Base-by-base conservation (phyloP, 2,797 vertebrate species). In the Rachycentron canadum region DNA sequence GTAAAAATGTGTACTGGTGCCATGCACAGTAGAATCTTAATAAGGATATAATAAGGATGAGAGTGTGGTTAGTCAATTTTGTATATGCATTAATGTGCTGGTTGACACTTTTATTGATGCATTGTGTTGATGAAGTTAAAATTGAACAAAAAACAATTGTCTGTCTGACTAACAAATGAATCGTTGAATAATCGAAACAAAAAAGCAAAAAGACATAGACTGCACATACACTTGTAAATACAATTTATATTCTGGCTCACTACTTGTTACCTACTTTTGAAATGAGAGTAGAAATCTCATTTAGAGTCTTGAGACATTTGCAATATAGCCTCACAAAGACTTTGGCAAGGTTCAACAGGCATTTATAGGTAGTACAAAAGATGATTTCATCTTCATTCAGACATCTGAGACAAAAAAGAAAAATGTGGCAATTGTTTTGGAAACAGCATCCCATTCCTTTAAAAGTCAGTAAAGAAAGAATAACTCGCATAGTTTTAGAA, bases 51-150 rank as follows among this genome's bases (percentile, higher is more conserved):
- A 45, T 17, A 21, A 19, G 25, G n/a, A 32, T 64, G 21, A 55
- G 45, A 16, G 2, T 23, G 69, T 17, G 9, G 0, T 19, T 55
- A 36, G 63, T 79, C 57, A 28, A 25, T 30, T 47, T 62, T 63
- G n/a, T 17, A 8, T n/a, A 21, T 56, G 32, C 57, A 47, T 38
- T 14, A 73, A 67, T 23, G 2, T 4, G 13, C 63, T 21, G 0
- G 3, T 9, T 73, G 56, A 55, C 38, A 62, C 40, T 62, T 81
- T 70, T 21, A 58, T 76, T 58, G 28, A 66, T 58, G 5, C 45
- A 26, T 7, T 57, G 25, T 1, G 8, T 19, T 4, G 3, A 40
- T 7, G 1, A 50, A 74, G 56, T 13, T 11, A 38, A 53, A 57
- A 32, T n/a, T 5, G 23, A 55, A 43, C 55, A 21, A 3, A 25